Percentiles rank a stretch among this genome's conserved stretches.
Evolutionary conservation across 1,140 invertebrate genomes (phyloP).

Genomic region (Contarinia nasturtii): DNA sequence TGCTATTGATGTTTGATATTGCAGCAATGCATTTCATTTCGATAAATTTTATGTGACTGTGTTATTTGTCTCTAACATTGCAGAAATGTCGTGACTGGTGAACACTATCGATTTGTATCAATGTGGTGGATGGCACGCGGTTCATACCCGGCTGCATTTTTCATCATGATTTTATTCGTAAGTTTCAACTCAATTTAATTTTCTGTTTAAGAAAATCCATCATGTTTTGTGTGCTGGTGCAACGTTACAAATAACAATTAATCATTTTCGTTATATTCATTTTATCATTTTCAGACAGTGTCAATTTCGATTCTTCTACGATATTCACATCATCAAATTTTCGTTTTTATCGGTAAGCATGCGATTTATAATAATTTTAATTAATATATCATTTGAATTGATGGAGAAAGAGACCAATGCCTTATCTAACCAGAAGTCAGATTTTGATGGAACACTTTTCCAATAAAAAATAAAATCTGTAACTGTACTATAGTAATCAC

Average conservation of each 20-base stretch:
- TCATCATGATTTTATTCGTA: constrained; percentile 97
- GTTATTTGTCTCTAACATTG: constrained; percentile 12
- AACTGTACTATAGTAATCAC: too few relatives aligned
- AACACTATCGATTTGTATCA: constrained; percentile 95
- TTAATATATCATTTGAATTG: neutral
- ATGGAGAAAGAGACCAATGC: too few relatives aligned
- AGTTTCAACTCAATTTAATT: constrained; percentile 32
- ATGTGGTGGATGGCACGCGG: constrained; percentile 92
- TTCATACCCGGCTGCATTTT: constrained; percentile 82
- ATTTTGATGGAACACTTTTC: too few relatives aligned
- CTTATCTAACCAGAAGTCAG: too few relatives aligned
- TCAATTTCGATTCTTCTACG: constrained; percentile 94
- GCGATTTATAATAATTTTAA: constrained; percentile 5
- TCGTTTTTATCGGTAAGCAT: constrained; percentile 90
- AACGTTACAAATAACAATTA: neutral
- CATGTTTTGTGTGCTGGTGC: neutral
- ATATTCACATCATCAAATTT: constrained; percentile 98
- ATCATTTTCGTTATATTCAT: constrained; percentile 7
- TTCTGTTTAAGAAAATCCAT: neutral
- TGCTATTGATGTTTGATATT: too few relatives aligned
- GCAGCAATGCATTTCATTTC: neutral
- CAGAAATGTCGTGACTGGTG: constrained; percentile 94
- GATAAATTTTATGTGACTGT: too few relatives aligned
- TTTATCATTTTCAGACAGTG: constrained; percentile 68
- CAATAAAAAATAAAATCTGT: too few relatives aligned